These are phyloP conservation scores for Tauraco hartlaubi DNA, from an alignment of 2,797 vertebrate genomes.

Conservation along the genomic window DNA sequence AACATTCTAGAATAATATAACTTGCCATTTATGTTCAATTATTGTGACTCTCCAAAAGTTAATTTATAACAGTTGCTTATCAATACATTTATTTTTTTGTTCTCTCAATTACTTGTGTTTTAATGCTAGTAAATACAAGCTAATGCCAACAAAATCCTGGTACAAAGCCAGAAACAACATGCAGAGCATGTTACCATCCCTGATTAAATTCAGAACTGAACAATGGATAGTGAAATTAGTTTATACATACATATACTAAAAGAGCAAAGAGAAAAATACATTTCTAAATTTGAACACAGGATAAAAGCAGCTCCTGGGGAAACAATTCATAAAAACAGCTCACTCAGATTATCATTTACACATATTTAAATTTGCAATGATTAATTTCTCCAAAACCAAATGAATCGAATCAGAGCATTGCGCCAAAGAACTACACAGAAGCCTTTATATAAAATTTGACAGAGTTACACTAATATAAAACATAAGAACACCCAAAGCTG, in stretches of 20 bases:
- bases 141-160: background rate
- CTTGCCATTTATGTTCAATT: background rate
- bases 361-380: background rate
- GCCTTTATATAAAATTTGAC: background rate
- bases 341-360: background rate
- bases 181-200: background rate
- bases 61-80: background rate
- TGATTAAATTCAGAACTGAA: background rate
- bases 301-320: constrained; percentile 14
- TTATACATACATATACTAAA: background rate
- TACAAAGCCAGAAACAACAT: background rate
- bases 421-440: background rate
- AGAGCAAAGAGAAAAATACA: background rate
- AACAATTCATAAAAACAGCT: background rate
- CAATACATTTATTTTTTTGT: background rate
- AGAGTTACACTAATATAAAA: background rate
- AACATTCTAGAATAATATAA: background rate
- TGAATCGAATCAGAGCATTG: background rate
- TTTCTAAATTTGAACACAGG: background rate
- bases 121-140: constrained; percentile 24
- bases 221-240: background rate
- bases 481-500: background rate
- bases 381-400: background rate
- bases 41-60: background rate
- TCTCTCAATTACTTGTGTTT: background rate